Conservation (phyloP, 2,113 vertebrate species). For the Tiliqua scincoides region DNA sequence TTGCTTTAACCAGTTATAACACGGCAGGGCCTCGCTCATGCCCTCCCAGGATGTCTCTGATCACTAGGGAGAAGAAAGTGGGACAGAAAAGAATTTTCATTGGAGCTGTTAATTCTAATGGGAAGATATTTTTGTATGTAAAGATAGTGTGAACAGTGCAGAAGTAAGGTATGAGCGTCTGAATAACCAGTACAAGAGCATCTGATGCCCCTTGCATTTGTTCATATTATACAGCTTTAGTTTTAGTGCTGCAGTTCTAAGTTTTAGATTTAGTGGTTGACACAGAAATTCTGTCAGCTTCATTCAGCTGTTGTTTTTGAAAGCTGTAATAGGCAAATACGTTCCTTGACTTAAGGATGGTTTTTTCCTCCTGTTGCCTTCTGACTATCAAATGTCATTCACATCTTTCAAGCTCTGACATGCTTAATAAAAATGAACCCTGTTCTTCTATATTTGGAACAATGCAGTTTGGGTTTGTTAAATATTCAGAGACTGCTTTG, state of each 20-base stretch:
- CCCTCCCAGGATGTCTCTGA: neutral
- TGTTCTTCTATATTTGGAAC: constrained; percentile 11
- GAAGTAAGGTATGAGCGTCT: neutral
- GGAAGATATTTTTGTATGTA: neutral
- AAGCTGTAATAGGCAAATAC: constrained; percentile 23
- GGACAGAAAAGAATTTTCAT: neutral
- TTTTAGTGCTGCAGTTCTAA: constrained; percentile 29
- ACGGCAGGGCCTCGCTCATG: neutral
- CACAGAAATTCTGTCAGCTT: neutral
- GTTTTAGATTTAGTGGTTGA: neutral
- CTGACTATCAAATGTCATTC: constrained; percentile 2
- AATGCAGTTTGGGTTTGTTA: constrained; percentile 28
- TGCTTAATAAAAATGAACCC: constrained; percentile 20
- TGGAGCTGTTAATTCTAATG: neutral
- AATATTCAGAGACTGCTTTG: constrained; percentile 6
- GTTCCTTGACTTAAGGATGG: constrained; percentile 9
- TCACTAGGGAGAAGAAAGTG: neutral
- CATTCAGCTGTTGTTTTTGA: constrained; percentile 21
- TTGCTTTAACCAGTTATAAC: neutral
- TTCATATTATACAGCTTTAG: neutral
- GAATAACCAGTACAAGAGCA: neutral
- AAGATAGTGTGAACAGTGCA: neutral
- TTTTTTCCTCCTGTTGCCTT: constrained; percentile 9
- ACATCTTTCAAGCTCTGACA: constrained; percentile 2
- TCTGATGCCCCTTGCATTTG: neutral